Base-by-base conservation (phyloP, 2,888 invertebrate genomes). In the Drosophila ezoana region DNA sequence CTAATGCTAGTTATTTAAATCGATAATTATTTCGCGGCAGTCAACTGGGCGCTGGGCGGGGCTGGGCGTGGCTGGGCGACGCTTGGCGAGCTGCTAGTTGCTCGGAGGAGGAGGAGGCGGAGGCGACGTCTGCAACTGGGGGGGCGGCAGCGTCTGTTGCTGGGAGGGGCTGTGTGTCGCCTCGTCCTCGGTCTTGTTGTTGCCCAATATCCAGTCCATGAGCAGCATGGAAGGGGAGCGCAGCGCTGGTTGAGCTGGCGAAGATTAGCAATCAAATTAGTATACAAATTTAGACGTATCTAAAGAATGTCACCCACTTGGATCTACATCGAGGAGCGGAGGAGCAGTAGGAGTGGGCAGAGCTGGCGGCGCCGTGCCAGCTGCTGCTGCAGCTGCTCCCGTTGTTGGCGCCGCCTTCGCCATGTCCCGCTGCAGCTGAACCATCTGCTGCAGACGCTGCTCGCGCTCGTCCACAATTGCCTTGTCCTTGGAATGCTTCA, bases 131-230 rank as follows among this genome's bases (percentile, higher is more conserved):
- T 41, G 41, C 16, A 2, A n/a, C 14, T 47, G 61, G 32, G 1
- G 11, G n/a, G 35, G 47, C 2, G 8, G 28, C 38, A 48, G 20
- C 20, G 20, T n/a, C n/a, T n/a, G n/a, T n/a, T n/a, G 20, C 23
- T 23, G 23, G 23, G 23, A 5, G 1, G 23, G 51, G 33, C 49
- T 61, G 32, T 16, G 58, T 37, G 49, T 61, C 8, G 40, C 38
- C 32, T 81, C 87, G 2, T 77, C 75, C 13, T 84, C 78, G 52
- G 9, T 67, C 32, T 73, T 88, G 28, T 77, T 89, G 64, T 95
- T 95, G 71, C 96, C 96, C 94, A 96, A 95, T 65, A 96, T 93
- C 96, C 96, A 96, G 92, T 96, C 96, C 74, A 96, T 92, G 51
- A 97, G 94, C 70, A 96, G 95, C 75, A 95, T 96, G 63, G 96